phyloP scores from a whole-genome alignment of 2,797 vertebrate species.

The Phrynocephalus forsythii region DNA sequence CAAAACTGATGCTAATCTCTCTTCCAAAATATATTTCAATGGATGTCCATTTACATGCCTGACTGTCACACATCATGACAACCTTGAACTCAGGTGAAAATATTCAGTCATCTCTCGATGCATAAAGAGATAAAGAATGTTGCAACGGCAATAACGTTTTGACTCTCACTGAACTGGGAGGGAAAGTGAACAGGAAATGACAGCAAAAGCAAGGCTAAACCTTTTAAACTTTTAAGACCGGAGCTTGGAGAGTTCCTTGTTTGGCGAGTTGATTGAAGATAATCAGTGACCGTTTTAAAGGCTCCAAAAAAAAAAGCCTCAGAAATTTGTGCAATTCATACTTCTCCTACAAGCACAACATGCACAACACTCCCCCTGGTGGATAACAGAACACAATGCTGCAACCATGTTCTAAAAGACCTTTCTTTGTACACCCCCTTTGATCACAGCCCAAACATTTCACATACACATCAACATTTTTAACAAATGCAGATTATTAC shows the following conservation, averaged over 20 bases:
- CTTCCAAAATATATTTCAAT: constrained; percentile 34
- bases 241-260: constrained; percentile 30
- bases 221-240: constrained; percentile 31
- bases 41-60: constrained; percentile 23
- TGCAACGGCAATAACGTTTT: not conserved
- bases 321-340: not conserved
- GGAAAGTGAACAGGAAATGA: constrained; percentile 20
- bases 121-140: not conserved
- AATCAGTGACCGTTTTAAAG: constrained; percentile 47
- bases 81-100: not conserved
- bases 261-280: constrained; percentile 40
- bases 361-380: constrained; percentile 65
- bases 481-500: not conserved
- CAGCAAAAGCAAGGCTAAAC: not conserved
- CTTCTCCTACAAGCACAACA: not conserved
- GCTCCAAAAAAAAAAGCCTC: constrained; percentile 30
- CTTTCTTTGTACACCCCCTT: not conserved
- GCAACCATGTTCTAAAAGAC: not conserved
- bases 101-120: not conserved
- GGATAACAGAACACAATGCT: constrained; percentile 39
- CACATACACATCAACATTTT: not conserved
- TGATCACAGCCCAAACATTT: not conserved
- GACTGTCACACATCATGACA: not conserved
- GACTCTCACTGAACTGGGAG: constrained; percentile 23
- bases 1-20: constrained; percentile 32